Evolutionary conservation across 2,888 invertebrate species (phyloP).

Genomic region (Drosophila conformis): DNA sequence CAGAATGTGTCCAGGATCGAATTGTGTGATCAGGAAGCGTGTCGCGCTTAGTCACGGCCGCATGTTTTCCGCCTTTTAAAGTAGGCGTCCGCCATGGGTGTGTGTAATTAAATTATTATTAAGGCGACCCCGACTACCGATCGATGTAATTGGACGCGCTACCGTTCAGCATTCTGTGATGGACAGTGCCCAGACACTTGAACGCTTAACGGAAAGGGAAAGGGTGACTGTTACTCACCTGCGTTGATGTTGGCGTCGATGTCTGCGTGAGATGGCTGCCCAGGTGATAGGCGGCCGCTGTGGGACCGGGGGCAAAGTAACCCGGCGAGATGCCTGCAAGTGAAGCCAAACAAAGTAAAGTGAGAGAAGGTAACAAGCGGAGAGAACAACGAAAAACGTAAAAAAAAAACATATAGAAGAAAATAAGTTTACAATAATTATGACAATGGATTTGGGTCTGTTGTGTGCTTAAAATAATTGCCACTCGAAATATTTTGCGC

Average conservation of each 20-base stretch:
- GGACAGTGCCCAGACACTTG: constrained; percentile 45
- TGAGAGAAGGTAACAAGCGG: constrained; percentile 32
- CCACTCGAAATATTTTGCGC: constrained; percentile 77
- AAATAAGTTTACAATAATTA: constrained; percentile 56
- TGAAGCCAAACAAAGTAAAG: constrained; percentile 46
- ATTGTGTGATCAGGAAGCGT: constrained; percentile 49
- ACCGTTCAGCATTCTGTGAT: constrained; percentile 65
- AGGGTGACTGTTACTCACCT: constrained; percentile 79
- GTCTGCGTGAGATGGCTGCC: constrained; percentile 85
- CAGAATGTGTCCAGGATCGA: constrained; percentile 66
- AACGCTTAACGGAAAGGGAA: constrained; percentile 50
- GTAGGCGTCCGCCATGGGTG: constrained; percentile 74
- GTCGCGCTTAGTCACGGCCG: constrained; percentile 70
- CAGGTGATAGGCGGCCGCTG: constrained; percentile 85
- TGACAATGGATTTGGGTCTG: constrained; percentile 59
- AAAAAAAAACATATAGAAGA: constrained; percentile 8
- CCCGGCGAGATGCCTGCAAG: constrained; percentile 85
- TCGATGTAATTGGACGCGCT: constrained; percentile 75
- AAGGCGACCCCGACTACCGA: constrained; percentile 53
- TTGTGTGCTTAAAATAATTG: constrained; percentile 75
- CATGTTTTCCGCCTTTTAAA: constrained; percentile 78
- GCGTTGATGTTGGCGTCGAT: constrained; percentile 84
- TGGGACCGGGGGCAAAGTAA: constrained; percentile 85
- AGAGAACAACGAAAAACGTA: constrained; percentile 5
- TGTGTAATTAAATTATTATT: constrained; percentile 80